These are phyloP conservation scores for Epinephelus awoara DNA, from an alignment of 2,797 vertebrate genomes.

Conservation along the genomic window DNA sequence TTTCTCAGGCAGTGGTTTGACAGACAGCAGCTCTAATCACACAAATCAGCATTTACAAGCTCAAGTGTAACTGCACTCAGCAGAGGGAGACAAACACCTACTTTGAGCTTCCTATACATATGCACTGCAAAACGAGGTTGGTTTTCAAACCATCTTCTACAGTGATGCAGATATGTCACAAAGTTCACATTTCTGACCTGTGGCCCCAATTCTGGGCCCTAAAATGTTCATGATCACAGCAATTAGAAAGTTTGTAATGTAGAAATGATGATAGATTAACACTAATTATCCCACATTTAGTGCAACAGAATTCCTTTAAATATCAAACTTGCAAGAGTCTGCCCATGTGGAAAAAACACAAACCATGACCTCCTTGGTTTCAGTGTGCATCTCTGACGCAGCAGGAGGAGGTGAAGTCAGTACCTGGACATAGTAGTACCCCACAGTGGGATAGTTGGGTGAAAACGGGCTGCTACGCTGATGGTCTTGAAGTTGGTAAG, in stretches of 20 bases:
- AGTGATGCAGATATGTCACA: background rate
- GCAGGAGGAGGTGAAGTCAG: slow-evolving; percentile 1
- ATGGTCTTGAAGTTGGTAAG: too few species aligned
- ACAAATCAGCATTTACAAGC: background rate
- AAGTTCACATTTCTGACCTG: background rate
- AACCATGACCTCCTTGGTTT: background rate
- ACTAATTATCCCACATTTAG: background rate
- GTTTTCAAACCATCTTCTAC: background rate
- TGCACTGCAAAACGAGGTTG: background rate
- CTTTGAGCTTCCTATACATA: background rate
- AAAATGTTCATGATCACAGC: too few species aligned
- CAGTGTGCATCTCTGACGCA: background rate
- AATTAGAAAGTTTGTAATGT: background rate
- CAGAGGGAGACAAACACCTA: slow-evolving; percentile 75
- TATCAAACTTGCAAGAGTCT: background rate
- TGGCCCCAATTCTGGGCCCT: too few species aligned
- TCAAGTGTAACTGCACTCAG: slow-evolving; percentile 19
- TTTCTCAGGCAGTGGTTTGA: background rate
- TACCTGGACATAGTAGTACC: slow-evolving; percentile 46
- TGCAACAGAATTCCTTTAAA: background rate
- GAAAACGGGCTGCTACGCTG: slow-evolving; percentile 19
- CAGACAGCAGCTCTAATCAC: slow-evolving; percentile 3
- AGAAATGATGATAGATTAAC: background rate
- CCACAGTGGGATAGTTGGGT: background rate
- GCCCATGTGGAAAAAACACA: too few species aligned